These are phyloP conservation scores for Lathronympha strigana DNA, from an alignment of 2,888 invertebrate genomes.

Conservation along the genomic window DNA sequence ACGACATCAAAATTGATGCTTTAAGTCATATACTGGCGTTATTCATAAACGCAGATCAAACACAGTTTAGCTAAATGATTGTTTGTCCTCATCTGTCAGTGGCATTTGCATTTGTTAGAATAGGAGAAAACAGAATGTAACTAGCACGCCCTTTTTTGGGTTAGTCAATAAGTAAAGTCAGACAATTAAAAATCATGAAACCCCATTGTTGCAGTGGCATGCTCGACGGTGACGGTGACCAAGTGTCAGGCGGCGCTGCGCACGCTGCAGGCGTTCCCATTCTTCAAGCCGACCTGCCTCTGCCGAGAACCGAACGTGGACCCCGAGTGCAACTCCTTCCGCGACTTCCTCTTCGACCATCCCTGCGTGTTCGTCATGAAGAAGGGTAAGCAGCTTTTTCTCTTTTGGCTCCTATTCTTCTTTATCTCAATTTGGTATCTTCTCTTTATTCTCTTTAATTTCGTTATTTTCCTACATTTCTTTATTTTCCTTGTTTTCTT, in stretches of 20 bases:
- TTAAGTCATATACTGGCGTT: no score
- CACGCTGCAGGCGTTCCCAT: slow-evolving; percentile 95
- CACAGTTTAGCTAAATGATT: no score
- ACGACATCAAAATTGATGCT: no score
- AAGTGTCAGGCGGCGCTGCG: slow-evolving; percentile 96
- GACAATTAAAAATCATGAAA: background rate
- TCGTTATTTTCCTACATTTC: background rate
- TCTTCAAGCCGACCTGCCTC: slow-evolving; percentile 96
- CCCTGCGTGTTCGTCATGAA: slow-evolving; percentile 95
- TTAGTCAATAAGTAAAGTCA: no score
- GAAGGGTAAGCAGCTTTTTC: slow-evolving; percentile 88
- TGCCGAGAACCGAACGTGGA: slow-evolving; percentile 96
- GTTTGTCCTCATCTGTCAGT: no score
- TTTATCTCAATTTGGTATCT: background rate
- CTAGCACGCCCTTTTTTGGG: no score
- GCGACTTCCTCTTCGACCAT: slow-evolving; percentile 96
- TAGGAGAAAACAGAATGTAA: no score
- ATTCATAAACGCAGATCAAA: no score
- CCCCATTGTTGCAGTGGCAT: slow-evolving; percentile 90
- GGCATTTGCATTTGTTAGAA: no score
- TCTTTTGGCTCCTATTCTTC: background rate
- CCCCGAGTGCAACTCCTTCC: slow-evolving; percentile 96
- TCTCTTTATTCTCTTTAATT: background rate
- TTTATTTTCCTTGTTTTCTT: background rate
- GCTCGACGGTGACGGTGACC: slow-evolving; percentile 95